Evolutionary conservation across 2,797 vertebrate genomes (phyloP).

Genomic region (Scolopax rusticola): DNA sequence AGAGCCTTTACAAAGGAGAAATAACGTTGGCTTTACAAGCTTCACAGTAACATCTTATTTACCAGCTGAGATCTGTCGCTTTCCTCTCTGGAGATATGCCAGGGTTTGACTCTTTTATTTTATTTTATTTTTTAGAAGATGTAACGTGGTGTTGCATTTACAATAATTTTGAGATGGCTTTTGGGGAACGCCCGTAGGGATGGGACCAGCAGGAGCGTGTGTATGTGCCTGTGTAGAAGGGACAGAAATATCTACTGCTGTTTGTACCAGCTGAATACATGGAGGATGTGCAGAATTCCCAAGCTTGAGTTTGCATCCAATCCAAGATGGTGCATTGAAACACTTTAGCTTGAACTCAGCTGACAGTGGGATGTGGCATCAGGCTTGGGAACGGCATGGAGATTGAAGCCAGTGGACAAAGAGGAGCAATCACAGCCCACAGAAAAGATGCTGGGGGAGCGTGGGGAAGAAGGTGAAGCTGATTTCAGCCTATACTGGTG

Average conservation of each 20-base stretch:
- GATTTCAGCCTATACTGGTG: background rate
- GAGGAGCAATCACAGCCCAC: background rate
- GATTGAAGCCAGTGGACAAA: background rate
- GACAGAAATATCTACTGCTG: conserved; percentile 25
- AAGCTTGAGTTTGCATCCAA: background rate
- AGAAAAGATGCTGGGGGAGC: background rate
- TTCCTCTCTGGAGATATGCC: conserved; percentile 50
- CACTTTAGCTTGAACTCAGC: background rate
- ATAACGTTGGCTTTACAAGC: conserved; percentile 76
- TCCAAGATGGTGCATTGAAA: background rate
- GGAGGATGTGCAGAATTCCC: background rate
- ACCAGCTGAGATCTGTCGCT: conserved; percentile 75
- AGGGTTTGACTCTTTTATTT: conserved; percentile 33
- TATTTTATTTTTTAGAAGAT: conserved; percentile 25
- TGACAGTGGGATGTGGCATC: background rate
- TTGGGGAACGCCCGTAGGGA: conserved; percentile 48
- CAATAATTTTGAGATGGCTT: conserved; percentile 60
- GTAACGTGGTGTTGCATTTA: background rate
- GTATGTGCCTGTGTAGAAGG: background rate
- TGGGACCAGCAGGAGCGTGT: background rate
- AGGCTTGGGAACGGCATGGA: background rate
- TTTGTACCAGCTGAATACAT: background rate
- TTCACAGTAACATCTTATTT: conserved; percentile 83
- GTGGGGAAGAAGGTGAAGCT: background rate
- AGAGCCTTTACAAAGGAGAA: conserved; percentile 80